Conservation (phyloP, 2,113 vertebrate species). For the Megaceryle maxima region DNA sequence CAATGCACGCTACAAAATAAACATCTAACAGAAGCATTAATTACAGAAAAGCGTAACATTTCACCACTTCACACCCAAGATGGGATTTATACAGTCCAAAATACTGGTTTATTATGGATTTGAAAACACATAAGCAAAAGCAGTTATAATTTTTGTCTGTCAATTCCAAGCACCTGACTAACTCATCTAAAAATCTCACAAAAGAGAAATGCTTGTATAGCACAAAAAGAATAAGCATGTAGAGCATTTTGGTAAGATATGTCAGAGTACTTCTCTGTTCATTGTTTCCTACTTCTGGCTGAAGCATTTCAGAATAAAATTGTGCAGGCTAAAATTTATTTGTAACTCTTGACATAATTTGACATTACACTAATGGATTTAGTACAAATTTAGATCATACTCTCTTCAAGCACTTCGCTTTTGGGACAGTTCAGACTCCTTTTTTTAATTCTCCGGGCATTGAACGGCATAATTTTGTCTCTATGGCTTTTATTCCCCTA, state of each 20-base stretch:
- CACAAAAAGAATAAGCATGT: not conserved
- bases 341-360: not conserved
- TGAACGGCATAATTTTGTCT: not conserved
- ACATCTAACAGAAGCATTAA: not conserved
- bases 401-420: not conserved
- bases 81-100: not conserved
- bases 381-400: not conserved
- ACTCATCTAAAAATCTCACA: not conserved
- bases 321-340: not conserved
- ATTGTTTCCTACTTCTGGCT: not conserved
- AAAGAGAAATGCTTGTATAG: not conserved
- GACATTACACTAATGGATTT: not conserved
- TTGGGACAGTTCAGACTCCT: not conserved
- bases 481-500: not conserved
- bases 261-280: not conserved
- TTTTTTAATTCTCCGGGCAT: not conserved
- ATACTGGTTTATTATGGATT: not conserved
- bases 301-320: not conserved
- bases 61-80: not conserved
- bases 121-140: not conserved
- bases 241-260: not conserved
- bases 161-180: not conserved
- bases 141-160: not conserved
- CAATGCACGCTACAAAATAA: not conserved
- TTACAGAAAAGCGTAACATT: not conserved